Base-by-base conservation (phyloP, 2,888 invertebrate species). In the Smittia sp. region DNA sequence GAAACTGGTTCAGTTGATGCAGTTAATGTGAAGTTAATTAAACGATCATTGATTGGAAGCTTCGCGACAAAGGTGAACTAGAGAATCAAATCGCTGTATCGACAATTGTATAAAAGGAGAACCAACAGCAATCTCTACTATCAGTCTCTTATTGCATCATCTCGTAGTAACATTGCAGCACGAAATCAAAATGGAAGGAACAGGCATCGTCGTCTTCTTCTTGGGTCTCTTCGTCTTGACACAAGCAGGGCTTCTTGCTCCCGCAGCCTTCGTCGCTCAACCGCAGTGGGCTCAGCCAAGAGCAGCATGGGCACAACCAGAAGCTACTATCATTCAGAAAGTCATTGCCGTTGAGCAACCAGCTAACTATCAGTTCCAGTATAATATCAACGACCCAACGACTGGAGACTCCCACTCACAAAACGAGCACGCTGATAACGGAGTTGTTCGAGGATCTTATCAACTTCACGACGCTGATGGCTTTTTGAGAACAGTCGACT, bases 361-460 rank as follows among this genome's bases (percentile, higher is more conserved):
- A 66, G 74, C 74, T 7, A 67, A 74, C n/a, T 74, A 74, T n/a
- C 46, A 74, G 39, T 74, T 74, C 39, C 24, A 58, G 20, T 74
- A 74, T 67, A 67, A 66, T 15, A 67, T 74, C 20, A 52, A 74
- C 54, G 74, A 70, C 6, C 11, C 15, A 24, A 25, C 38, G 1
- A 66, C 68, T 18, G 70, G 70, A 22, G 65, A 41, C 18, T 41
- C 66, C 52, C 70, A 73, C 18, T 24, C 13, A 20, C 46, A 66
- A 38, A 20, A 27, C 6, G 74, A 74, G 38, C 24, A 32, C 13
- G 62, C 62, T n/a, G 18, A 13, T 18, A 41, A 63, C 11, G 74
- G 62, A 11, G 22, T 13, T 4, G 18, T 74, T n/a, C 4, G 4
- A 22, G 74, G 74, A 67, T 54, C 66, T 54, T 74, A 74, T 20